Evolutionary conservation across 2,113 vertebrate genomes (phyloP).

Genomic region (Aspidoscelis tigris): DNA sequence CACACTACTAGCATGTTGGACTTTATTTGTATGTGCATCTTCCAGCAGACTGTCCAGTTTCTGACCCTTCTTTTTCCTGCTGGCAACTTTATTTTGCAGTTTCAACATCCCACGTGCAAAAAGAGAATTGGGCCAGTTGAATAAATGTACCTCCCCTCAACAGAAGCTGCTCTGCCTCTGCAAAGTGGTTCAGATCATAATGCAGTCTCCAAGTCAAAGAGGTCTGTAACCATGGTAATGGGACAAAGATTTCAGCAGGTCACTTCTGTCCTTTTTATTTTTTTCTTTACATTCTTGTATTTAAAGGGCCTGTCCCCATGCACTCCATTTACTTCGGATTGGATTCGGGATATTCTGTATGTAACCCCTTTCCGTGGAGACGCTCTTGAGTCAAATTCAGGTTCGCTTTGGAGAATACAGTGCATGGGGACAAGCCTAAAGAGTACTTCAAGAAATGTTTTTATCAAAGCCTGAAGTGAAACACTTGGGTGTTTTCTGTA

Average conservation of each 20-base stretch:
- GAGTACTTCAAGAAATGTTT: not conserved
- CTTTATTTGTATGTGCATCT: no score
- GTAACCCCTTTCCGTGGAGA: no score
- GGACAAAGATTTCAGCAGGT: not conserved
- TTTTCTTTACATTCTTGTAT: no score
- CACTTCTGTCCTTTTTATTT: not conserved
- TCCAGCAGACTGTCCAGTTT: no score
- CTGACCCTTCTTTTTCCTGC: not conserved
- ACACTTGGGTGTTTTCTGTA: not conserved
- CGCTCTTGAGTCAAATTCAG: no score
- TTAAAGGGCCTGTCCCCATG: no score
- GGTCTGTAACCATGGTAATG: slow-evolving; percentile 74
- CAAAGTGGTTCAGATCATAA: slow-evolving; percentile 86
- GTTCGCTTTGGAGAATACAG: no score
- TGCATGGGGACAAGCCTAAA: no score
- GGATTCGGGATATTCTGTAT: no score
- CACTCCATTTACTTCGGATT: no score
- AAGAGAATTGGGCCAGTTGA: slow-evolving; percentile 89
- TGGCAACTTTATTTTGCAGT: slow-evolving; percentile 69
- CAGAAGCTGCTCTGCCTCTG: slow-evolving; percentile 92
- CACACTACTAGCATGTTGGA: not conserved
- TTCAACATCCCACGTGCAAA: slow-evolving; percentile 94
- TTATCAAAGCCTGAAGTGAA: not conserved
- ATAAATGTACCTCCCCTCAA: slow-evolving; percentile 90
- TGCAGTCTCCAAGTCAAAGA: slow-evolving; percentile 85